Evolutionary conservation across 2,797 vertebrate species (phyloP).

Genomic region (Cirrhinus molitorella): DNA sequence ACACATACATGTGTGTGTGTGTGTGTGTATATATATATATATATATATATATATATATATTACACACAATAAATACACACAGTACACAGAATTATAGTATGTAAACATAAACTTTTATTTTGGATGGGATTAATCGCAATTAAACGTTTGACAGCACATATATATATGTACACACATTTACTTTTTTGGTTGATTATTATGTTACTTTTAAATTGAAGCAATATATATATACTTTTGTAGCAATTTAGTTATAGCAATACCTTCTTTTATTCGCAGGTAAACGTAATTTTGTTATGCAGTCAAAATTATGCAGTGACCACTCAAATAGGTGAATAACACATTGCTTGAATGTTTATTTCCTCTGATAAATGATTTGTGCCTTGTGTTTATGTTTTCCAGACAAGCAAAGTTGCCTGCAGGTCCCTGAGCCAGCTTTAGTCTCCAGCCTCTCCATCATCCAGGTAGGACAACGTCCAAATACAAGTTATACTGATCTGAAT

Average conservation of each 20-base stretch:
- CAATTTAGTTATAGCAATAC: neutral
- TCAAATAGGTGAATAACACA: neutral
- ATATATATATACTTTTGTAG: too few relatives aligned
- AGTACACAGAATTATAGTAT: too few relatives aligned
- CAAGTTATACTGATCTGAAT: neutral
- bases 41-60: too few relatives aligned
- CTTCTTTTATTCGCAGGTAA: neutral
- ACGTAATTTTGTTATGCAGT: neutral
- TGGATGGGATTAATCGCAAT: too few relatives aligned
- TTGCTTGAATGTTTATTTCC: neutral
- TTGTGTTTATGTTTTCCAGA: conserved; percentile 27
- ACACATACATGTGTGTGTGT: too few relatives aligned
- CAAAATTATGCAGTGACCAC: too few relatives aligned
- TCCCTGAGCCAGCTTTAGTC: conserved; percentile 43
- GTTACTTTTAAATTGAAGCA: neutral
- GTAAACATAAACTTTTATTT: too few relatives aligned
- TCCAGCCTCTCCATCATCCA: conserved; percentile 65
- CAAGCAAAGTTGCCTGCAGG: conserved; percentile 3
- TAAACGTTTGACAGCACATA: too few relatives aligned
- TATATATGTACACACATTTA: neutral
- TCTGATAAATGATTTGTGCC: neutral
- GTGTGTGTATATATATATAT: too few relatives aligned
- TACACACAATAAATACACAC: too few relatives aligned
- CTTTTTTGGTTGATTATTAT: neutral
- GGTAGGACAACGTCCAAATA: conserved; percentile 61